Evolutionary conservation across 2,797 vertebrate species (phyloP).

Genomic region (Poliocrania exsul): DNA sequence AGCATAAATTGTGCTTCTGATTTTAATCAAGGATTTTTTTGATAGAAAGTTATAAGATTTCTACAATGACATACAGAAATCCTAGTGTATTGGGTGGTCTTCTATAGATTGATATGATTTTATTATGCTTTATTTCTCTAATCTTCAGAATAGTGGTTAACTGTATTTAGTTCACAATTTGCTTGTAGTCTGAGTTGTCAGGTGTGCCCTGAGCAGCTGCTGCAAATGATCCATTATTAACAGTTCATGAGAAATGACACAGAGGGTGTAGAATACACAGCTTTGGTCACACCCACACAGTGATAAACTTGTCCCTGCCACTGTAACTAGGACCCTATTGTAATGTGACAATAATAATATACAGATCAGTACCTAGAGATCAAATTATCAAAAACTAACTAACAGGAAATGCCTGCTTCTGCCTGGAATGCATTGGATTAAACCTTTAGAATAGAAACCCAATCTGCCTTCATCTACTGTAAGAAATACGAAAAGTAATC

Average conservation of each 20-base stretch:
- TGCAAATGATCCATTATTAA: no score
- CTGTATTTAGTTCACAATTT: neutral
- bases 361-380: neutral
- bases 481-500: neutral
- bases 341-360: neutral
- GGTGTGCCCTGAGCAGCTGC: no score
- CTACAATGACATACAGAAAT: neutral
- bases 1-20: neutral
- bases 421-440: neutral
- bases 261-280: no score
- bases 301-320: no score
- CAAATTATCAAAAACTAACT: neutral
- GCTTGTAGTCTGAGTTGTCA: no score
- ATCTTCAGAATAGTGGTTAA: neutral
- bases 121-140: constrained; percentile 30
- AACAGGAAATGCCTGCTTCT: neutral
- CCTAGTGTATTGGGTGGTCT: neutral
- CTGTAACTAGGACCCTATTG: neutral
- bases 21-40: neutral
- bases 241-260: no score
- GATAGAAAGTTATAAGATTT: neutral
- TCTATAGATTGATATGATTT: neutral
- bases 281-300: no score
- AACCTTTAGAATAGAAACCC: neutral
- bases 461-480: neutral